Evolutionary conservation across 2,888 invertebrate species (phyloP), one percentile per base, ranked within the genome.

Genomic region (Sarcophaga carnaria): DNA sequence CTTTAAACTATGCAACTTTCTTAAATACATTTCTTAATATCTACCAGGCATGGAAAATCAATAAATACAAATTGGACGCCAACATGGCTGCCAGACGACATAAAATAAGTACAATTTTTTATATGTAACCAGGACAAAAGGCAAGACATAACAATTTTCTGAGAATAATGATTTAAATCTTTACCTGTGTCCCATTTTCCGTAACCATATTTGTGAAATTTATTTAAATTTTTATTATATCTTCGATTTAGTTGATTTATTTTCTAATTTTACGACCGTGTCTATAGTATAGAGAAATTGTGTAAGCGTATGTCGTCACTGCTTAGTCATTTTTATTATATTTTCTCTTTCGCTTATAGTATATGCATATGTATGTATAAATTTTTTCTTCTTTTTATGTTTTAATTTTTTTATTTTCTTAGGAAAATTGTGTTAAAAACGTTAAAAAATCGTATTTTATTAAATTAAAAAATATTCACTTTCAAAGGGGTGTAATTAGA

Each of bases 151-250:
- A 37, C 37, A 59, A 22, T 60, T 14, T 20, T 22, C 27, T 62
- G 54, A 14, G 17, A 14, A n/a, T 10, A 70, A 71, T 59, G 62
- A 54, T 4, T 11, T 8, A 64, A 54, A 71, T 49, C 11, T 63
- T 90, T 93, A 94, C 93, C 93, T 93, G 93, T 86, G 92, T 91
- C 92, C 93, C 93, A 89, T 93, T 93, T 91, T 94, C 93, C 80
- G 93, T 94, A 87, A 94, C 93, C 93, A 94, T 94, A 91, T 83
- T 92, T 92, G 67, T n/a, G 59, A 82, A 76, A 67, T 83, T 76
- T 78, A 74, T 59, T 80, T 63, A 71, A 69, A 75, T 78, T 83
- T 71, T 64, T 47, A 64, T 27, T 25, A 77, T 76, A 72, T 84
- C 63, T 66, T 63, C 2, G 54, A 20, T 84, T 37, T 37, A 37